Evolutionary conservation across 1,140 invertebrate genomes (phyloP).

Genomic region (Sycobia sp.): DNA sequence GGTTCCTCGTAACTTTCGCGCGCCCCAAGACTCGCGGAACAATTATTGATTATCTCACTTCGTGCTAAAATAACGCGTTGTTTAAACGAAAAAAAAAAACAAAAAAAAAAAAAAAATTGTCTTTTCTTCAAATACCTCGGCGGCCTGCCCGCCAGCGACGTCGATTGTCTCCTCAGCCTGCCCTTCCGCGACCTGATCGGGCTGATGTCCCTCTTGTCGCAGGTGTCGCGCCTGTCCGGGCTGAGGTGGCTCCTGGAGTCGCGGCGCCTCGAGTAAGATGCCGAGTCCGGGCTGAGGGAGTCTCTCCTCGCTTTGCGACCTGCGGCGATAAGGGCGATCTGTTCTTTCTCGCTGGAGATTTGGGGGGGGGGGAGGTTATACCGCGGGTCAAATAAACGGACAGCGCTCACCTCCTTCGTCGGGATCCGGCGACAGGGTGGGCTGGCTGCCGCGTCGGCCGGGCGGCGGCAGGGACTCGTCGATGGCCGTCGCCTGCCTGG

Average conservation of each 20-base stretch:
- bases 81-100: no score
- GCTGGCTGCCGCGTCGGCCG: constrained; percentile 74
- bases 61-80: no score
- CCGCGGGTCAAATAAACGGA: no score
- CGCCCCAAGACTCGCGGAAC: no score
- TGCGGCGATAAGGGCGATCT: constrained; percentile 41
- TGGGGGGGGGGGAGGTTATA: no score
- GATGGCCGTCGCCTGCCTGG: constrained; percentile 84
- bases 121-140: no score
- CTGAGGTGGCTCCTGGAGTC: constrained; percentile 80
- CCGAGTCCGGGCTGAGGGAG: constrained; percentile 86
- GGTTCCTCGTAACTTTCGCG: no score
- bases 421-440: constrained; percentile 77
- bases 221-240: constrained; percentile 74
- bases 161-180: constrained; percentile 78
- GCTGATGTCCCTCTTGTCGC: constrained; percentile 71
- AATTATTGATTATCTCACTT: no score
- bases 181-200: constrained; percentile 69
- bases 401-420: constrained; percentile 60
- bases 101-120: no score
- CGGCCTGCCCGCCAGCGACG: constrained; percentile 69
- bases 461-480: constrained; percentile 81
- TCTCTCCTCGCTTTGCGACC: constrained; percentile 78
- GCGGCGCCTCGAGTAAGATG: constrained; percentile 68
- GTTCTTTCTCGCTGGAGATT: no score